These are phyloP conservation scores for Eriocheir sinensis DNA, from an alignment of 1,140 invertebrate species.

Conservation along the genomic window DNA sequence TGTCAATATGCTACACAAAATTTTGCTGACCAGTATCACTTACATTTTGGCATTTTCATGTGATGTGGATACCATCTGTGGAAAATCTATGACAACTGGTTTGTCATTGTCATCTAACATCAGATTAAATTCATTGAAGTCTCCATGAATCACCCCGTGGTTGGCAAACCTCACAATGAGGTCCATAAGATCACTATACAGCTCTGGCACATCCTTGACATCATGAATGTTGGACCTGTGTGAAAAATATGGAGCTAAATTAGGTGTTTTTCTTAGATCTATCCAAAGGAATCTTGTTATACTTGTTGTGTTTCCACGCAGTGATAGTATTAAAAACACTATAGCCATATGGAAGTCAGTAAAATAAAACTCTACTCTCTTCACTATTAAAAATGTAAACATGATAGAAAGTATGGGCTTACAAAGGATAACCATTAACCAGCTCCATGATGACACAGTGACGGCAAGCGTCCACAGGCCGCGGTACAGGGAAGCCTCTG, in stretches of 20 bases:
- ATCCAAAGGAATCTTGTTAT: too few relatives aligned
- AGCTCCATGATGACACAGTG: slow-evolving; percentile 99
- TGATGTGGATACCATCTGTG: slow-evolving; percentile 98
- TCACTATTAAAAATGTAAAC: too few relatives aligned
- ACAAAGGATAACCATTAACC: slow-evolving; percentile 86
- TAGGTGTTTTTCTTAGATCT: too few relatives aligned
- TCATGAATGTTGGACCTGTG: slow-evolving; percentile 91
- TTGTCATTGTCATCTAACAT: slow-evolving; percentile 91
- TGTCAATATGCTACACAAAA: too few relatives aligned
- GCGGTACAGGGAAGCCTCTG: slow-evolving; percentile 96
- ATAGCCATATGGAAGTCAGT: too few relatives aligned
- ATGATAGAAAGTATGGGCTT: too few relatives aligned
- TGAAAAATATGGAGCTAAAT: not conserved
- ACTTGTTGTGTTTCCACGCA: too few relatives aligned
- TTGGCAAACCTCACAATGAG: slow-evolving; percentile 95
- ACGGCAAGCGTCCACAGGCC: slow-evolving; percentile 96
- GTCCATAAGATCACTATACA: slow-evolving; percentile 98
- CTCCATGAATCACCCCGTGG: slow-evolving; percentile 98
- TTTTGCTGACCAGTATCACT: slow-evolving; percentile 79
- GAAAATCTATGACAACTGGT: slow-evolving; percentile 98
- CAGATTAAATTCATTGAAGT: slow-evolving; percentile 99
- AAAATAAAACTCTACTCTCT: too few relatives aligned
- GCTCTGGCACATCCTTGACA: slow-evolving; percentile 86
- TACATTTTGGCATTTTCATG: slow-evolving; percentile 96
- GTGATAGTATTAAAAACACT: too few relatives aligned